Percentiles rank a stretch among this genome's conserved stretches.
phyloP scores from a whole-genome alignment of 2,113 vertebrate species.

The Pongo abelii region DNA sequence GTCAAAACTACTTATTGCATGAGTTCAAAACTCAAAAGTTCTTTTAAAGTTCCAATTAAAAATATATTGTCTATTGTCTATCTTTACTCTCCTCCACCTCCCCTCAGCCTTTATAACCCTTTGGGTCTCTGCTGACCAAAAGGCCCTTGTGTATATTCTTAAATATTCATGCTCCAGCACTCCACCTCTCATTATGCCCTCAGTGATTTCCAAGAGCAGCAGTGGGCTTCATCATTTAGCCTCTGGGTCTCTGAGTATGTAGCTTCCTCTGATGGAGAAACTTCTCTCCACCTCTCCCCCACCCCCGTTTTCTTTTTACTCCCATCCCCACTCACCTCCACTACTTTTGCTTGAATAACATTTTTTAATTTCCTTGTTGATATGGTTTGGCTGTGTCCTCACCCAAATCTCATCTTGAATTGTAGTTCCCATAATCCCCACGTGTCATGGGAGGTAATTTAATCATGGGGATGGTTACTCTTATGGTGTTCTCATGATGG shows the following conservation, averaged over 20 bases:
- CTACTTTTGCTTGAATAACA: no score
- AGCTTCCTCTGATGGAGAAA: not conserved
- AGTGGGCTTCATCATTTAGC: fast-evolving
- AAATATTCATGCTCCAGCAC: not conserved
- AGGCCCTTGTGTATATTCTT: not conserved
- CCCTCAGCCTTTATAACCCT: not conserved
- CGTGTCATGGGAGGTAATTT: no score
- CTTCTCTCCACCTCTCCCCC: no score
- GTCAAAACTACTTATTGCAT: constrained; percentile 35
- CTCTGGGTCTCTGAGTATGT: fast-evolving
- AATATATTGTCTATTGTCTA: not conserved
- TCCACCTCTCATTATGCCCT: no score
- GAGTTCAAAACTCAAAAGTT: not conserved
- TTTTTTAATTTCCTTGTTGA: not conserved
- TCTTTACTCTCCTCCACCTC: not conserved
- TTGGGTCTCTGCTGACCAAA: not conserved
- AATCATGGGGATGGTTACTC: no score
- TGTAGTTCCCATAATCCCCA: no score
- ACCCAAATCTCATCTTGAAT: no score
- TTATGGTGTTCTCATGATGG: no score
- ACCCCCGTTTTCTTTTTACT: not conserved
- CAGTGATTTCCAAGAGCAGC: fast-evolving
- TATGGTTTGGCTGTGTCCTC: no score
- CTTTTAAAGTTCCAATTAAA: constrained; percentile 18
- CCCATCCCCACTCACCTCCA: not conserved